Evolutionary conservation across 1,140 invertebrate genomes (phyloP).

Genomic region (Eciton burchellii): DNA sequence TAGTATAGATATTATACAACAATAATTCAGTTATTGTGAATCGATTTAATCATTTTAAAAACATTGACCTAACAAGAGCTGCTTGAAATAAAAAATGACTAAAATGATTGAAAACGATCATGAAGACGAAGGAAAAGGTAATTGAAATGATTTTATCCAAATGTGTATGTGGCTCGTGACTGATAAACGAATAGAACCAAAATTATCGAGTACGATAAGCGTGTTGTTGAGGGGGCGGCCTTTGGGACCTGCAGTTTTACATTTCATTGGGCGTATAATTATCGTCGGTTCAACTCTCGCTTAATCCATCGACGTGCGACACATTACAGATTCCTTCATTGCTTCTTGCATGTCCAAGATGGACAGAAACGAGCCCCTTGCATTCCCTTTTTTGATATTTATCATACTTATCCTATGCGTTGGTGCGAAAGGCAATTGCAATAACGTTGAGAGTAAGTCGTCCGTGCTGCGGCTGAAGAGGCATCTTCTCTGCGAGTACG

Average conservation of each 20-base stretch:
- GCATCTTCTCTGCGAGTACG: slow-evolving; percentile 86
- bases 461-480: slow-evolving; percentile 78
- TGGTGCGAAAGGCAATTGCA: slow-evolving; percentile 5
- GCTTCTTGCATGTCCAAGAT: neutral
- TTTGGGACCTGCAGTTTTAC: slow-evolving; percentile 42
- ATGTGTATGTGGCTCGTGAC: neutral
- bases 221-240: slow-evolving; percentile 22
- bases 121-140: neutral
- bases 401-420: neutral
- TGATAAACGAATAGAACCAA: neutral
- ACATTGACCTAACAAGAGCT: neutral
- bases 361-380: neutral
- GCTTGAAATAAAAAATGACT: neutral
- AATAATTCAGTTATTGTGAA: slow-evolving; percentile 1
- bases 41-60: slow-evolving; percentile 15
- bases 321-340: neutral
- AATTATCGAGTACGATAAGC: slow-evolving; percentile 12
- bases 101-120: neutral
- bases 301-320: slow-evolving; percentile 7
- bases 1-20: neutral
- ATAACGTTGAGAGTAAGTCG: slow-evolving; percentile 61
- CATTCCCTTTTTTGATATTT: neutral
- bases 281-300: neutral
- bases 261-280: slow-evolving; percentile 51
- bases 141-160: slow-evolving; percentile 8